Percentiles rank a stretch among this genome's conserved stretches.
Conservation (phyloP, 2,113 vertebrate genomes). For the Dipodomys ordii region DNA sequence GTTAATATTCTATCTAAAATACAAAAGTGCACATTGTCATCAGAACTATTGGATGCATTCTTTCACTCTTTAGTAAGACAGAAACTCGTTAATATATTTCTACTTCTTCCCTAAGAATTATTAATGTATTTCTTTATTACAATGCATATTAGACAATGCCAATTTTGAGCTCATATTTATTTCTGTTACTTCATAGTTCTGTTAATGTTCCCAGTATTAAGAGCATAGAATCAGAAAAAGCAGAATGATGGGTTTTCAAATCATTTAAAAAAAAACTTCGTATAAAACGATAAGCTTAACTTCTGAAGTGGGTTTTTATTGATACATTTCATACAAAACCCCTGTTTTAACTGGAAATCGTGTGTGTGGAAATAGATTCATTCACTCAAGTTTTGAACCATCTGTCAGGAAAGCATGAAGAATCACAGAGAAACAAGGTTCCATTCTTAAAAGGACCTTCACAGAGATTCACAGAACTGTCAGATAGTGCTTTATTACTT, state of each 20-base stretch:
- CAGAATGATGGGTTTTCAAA: not conserved
- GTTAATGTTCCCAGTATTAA: not conserved
- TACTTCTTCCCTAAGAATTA: not conserved
- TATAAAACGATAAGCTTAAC: not conserved
- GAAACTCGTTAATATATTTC: not conserved
- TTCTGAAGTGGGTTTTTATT: not conserved
- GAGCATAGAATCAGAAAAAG: not conserved
- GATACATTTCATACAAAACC: not conserved
- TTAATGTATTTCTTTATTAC: not conserved
- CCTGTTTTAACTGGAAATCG: not conserved
- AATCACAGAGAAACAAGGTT: conserved; percentile 39
- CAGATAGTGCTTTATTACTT: not conserved
- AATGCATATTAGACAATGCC: not conserved
- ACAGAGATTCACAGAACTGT: not conserved
- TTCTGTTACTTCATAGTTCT: not conserved
- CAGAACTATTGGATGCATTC: too few relatives aligned
- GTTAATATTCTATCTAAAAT: too few relatives aligned
- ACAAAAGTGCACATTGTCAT: too few relatives aligned
- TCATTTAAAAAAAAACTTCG: not conserved
- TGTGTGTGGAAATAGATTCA: not conserved
- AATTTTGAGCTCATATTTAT: not conserved
- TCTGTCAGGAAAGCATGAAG: not conserved
- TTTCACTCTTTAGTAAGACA: not conserved
- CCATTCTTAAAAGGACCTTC: conserved; percentile 41
- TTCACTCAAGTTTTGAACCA: not conserved